A percentile compares a stretch with the other conserved stretches of the same genome.
These are phyloP conservation scores for Regulus satrapa DNA, from an alignment of 2,113 vertebrate species.

Conservation along the genomic window DNA sequence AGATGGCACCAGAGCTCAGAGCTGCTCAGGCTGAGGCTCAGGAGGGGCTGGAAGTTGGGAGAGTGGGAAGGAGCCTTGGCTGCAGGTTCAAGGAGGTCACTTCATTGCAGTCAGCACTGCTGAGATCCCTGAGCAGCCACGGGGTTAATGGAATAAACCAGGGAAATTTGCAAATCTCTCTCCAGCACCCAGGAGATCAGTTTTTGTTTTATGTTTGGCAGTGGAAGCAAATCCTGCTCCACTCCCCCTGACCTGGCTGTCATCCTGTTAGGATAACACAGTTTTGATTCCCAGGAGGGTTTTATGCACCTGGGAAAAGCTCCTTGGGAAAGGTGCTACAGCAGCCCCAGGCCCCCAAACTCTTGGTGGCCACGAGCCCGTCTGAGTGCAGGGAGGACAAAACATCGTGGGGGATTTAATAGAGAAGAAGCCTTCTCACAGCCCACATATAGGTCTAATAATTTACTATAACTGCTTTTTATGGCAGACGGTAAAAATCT, in stretches of 20 bases:
- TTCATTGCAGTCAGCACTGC: background rate
- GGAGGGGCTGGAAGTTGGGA: background rate
- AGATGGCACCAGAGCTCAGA: background rate
- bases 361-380: background rate
- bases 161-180: background rate
- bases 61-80: rapidly evolving
- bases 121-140: background rate
- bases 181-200: background rate
- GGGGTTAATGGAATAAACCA: background rate
- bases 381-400: background rate
- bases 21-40: background rate
- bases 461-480: background rate
- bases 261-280: rapidly evolving
- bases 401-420: background rate
- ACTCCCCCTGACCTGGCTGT: background rate
- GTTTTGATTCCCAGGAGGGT: background rate
- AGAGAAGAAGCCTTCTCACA: background rate
- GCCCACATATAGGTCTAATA: background rate
- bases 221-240: background rate
- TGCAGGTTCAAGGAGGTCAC: background rate
- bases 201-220: background rate
- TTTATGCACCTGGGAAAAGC: background rate
- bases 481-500: background rate
- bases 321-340: background rate
- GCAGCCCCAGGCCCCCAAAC: background rate